These are phyloP conservation scores for Arothron firmamentum DNA, from an alignment of 2,113 vertebrate species.

Conservation along the genomic window DNA sequence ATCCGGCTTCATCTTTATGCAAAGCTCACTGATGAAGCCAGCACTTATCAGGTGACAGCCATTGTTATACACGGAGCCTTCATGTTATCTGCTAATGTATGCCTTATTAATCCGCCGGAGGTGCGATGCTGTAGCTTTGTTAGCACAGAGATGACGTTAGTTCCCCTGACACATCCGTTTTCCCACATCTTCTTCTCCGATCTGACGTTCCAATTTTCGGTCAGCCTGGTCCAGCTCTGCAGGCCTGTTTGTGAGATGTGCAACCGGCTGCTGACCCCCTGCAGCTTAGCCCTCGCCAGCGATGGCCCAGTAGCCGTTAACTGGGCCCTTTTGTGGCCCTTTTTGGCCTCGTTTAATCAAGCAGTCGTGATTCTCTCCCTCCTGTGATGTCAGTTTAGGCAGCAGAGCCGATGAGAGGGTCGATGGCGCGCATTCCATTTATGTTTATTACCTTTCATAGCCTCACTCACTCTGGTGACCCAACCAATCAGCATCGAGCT, in stretches of 20 bases:
- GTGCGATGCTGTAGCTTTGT: conserved; percentile 23
- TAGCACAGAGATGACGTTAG: conserved; percentile 29
- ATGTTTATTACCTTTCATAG: too few species aligned
- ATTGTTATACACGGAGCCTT: conserved; percentile 64
- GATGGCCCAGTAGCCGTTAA: not conserved
- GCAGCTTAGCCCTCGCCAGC: not conserved
- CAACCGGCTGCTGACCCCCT: too few species aligned
- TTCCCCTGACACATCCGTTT: conserved; percentile 3
- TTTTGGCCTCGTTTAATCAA: not conserved
- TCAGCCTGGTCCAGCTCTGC: too few species aligned
- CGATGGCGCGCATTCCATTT: not conserved
- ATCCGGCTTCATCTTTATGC: conserved; percentile 60
- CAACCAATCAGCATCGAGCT: too few species aligned
- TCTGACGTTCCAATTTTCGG: too few species aligned
- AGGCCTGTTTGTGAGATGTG: too few species aligned
- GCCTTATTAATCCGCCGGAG: conserved; percentile 63
- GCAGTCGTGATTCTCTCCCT: not conserved
- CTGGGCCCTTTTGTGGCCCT: not conserved
- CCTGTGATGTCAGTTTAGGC: too few species aligned
- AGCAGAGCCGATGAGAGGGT: not conserved
- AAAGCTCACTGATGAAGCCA: conserved; percentile 61
- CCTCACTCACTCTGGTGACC: too few species aligned
- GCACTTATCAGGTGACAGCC: conserved; percentile 61
- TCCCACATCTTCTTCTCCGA: not conserved
- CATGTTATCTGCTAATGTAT: conserved; percentile 66